phyloP scores from a whole-genome alignment of 2,888 invertebrate species.

The Phyllotreta cruciferae region DNA sequence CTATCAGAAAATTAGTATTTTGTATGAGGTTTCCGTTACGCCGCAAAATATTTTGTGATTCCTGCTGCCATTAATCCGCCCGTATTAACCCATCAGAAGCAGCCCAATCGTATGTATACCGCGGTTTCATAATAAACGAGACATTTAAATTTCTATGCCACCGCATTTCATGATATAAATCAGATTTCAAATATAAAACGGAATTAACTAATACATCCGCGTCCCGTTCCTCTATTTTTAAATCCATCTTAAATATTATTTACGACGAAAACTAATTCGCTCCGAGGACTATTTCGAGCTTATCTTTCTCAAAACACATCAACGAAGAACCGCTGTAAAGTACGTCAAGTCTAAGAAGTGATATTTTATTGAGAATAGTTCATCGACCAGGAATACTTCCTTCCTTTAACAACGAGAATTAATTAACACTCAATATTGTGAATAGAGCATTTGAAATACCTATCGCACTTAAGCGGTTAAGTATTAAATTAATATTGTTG shows the following conservation, averaged over 20 bases:
- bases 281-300: conserved; percentile 16
- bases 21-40: too few relatives aligned
- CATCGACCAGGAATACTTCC: too few relatives aligned
- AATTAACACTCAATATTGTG: too few relatives aligned
- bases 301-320: conserved; percentile 4
- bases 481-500: too few relatives aligned
- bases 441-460: too few relatives aligned
- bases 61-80: conserved; percentile 10
- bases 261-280: conserved; percentile 9
- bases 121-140: conserved; percentile 23
- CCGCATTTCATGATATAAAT: conserved; percentile 28
- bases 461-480: too few relatives aligned
- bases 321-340: neutral
- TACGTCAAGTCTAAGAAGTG: neutral
- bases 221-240: conserved; percentile 18
- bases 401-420: too few relatives aligned
- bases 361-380: too few relatives aligned
- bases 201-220: conserved; percentile 8
- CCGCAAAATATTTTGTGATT: neutral
- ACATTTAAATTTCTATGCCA: conserved; percentile 33
- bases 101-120: conserved; percentile 3
- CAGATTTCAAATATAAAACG: conserved; percentile 14
- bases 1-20: too few relatives aligned
- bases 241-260: conserved; percentile 19
- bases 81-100: conserved; percentile 25